A percentile compares a stretch with the other conserved stretches of the same genome.
Conservation (phyloP, 2,113 vertebrate genomes). For the Erpornis zantholeuca region DNA sequence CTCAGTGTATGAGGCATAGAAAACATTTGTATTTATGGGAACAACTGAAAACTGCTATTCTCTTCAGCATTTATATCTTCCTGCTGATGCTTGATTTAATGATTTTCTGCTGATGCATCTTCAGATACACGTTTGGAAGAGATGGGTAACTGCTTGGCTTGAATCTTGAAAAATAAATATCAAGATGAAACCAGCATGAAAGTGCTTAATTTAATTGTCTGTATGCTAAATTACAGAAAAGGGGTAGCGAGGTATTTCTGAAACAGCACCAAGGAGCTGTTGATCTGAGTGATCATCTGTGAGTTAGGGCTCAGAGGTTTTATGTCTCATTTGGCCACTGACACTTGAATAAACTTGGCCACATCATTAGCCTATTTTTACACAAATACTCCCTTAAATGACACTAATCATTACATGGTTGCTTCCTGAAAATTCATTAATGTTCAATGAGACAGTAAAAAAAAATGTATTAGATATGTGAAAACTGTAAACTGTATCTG, state of each 20-base stretch:
- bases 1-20: background rate
- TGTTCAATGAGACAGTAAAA: background rate
- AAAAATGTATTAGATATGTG: background rate
- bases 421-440: background rate
- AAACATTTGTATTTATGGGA: background rate
- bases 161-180: background rate
- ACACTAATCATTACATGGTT: background rate
- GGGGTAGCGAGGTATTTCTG: background rate
- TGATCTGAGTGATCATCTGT: background rate
- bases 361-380: background rate
- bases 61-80: background rate
- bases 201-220: background rate
- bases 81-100: background rate
- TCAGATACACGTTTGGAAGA: background rate
- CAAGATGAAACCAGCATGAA: background rate
- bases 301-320: background rate
- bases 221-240: background rate
- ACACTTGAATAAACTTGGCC: constrained; percentile 12
- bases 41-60: background rate
- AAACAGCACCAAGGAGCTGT: background rate
- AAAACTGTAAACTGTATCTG: background rate
- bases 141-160: background rate
- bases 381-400: background rate
- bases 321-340: background rate
- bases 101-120: background rate